phyloP scores from a whole-genome alignment of 2,888 invertebrate species.

The Rotaria socialis region DNA sequence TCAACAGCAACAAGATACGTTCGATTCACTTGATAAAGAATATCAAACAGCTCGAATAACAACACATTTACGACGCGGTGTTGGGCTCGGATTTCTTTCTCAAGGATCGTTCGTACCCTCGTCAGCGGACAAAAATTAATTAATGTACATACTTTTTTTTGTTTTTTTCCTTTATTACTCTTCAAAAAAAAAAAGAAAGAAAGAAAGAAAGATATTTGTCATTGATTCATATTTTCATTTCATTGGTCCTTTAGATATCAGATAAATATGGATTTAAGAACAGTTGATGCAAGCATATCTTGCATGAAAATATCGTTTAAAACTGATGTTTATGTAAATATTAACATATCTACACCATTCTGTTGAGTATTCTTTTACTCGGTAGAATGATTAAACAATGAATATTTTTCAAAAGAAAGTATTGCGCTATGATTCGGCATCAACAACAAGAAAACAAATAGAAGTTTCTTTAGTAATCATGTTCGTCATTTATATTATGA shows the following conservation, averaged over 20 bases:
- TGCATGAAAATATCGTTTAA: no score
- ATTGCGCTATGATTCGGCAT: no score
- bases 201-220: background rate
- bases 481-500: no score
- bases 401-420: no score
- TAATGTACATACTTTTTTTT: background rate
- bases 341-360: no score
- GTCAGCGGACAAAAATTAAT: constrained; percentile 20
- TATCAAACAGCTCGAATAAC: constrained; percentile 90
- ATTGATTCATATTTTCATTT: background rate
- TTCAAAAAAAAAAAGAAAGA: background rate
- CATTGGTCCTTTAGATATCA: background rate
- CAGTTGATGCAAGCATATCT: no score
- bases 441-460: no score
- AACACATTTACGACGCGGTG: constrained; percentile 83
- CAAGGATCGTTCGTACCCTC: constrained; percentile 1
- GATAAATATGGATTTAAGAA: background rate
- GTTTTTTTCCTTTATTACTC: background rate
- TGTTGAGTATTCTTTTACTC: no score
- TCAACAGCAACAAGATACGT: constrained; percentile 68
- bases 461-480: no score
- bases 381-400: no score
- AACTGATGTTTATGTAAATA: no score
- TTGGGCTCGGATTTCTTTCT: constrained; percentile 61
- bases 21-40: constrained; percentile 86